A percentile compares a stretch with the other conserved stretches of the same genome.
phyloP scores from a whole-genome alignment of 2,113 vertebrate genomes.

The Ondatra zibethicus region DNA sequence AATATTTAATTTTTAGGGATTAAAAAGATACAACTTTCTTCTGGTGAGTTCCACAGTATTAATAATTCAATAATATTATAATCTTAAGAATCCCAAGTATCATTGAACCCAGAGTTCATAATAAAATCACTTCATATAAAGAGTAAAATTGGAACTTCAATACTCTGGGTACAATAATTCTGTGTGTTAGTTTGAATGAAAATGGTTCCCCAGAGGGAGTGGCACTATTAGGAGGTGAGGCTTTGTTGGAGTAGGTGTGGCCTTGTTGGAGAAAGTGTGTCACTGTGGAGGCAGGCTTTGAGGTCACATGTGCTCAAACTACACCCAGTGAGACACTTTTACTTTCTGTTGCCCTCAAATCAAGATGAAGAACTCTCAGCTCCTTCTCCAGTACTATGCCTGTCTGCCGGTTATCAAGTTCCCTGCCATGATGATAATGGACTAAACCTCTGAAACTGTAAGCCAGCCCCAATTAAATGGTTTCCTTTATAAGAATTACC shows the following conservation, averaged over 20 bases:
- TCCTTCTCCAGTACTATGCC: neutral
- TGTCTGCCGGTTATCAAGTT: neutral
- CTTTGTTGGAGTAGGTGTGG: neutral
- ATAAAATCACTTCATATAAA: constrained; percentile 13
- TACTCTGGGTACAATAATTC: neutral
- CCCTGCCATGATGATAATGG: neutral
- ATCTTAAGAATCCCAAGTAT: constrained; percentile 41
- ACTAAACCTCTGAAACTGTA: neutral
- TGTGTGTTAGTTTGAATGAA: neutral
- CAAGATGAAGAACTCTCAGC: neutral
- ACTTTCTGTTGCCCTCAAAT: neutral
- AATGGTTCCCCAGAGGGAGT: neutral
- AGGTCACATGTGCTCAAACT: neutral
- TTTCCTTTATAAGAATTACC: neutral
- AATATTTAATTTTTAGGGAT: constrained; percentile 40
- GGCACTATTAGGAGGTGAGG: neutral
- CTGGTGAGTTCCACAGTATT: constrained; percentile 19
- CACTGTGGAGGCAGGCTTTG: neutral
- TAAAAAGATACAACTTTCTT: constrained; percentile 30
- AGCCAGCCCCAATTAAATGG: neutral
- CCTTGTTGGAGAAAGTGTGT: neutral
- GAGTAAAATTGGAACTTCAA: neutral
- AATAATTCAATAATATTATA: constrained; percentile 43
- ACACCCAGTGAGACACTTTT: neutral
- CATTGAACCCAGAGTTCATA: neutral